These are phyloP conservation scores for Triplophysa yarkandensis DNA, from an alignment of 2,797 vertebrate species.

Conservation along the genomic window DNA sequence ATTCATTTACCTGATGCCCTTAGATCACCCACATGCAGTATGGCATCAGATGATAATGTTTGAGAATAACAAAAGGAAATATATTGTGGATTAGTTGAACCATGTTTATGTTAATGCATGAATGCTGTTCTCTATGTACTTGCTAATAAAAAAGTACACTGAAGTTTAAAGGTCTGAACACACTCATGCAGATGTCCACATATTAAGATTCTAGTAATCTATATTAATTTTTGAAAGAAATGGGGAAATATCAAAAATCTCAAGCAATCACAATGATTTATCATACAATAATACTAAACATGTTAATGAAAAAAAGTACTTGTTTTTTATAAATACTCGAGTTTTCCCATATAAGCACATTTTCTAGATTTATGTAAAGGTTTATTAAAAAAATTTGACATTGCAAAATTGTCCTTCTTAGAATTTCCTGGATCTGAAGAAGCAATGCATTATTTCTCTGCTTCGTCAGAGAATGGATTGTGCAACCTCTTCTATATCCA, in stretches of 20 bases:
- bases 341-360: too few species aligned
- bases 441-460: conserved; percentile 21
- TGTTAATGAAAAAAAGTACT: too few species aligned
- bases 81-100: not conserved
- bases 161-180: not conserved
- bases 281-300: too few species aligned
- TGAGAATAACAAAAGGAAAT: not conserved
- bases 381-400: too few species aligned
- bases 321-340: too few species aligned
- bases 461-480: conserved; percentile 9
- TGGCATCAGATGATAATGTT: not conserved
- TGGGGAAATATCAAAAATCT: too few species aligned
- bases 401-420: not conserved
- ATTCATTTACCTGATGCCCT: conserved; percentile 22
- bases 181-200: too few species aligned
- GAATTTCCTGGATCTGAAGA: not conserved
- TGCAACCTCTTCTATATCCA: not conserved
- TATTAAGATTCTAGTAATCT: not conserved
- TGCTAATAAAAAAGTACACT: not conserved
- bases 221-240: too few species aligned
- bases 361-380: too few species aligned
- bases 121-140: not conserved
- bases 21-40: conserved; percentile 13
- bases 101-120: not conserved
- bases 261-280: too few species aligned